Base-by-base conservation (phyloP, 2,888 invertebrate species). In the Acleris cristana region DNA sequence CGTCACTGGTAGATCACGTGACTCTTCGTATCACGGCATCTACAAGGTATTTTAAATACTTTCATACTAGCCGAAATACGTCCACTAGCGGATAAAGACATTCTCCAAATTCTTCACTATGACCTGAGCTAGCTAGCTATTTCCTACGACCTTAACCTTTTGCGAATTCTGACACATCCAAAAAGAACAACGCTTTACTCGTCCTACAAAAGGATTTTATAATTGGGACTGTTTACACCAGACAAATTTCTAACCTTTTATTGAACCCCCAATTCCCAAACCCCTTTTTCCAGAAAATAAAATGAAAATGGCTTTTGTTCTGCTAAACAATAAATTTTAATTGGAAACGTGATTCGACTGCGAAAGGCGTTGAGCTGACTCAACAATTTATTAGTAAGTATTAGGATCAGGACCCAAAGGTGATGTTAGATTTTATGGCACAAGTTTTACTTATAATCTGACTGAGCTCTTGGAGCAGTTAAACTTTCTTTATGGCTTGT, bases 311-410 rank as follows among this genome's bases (percentile, higher is more conserved):
- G 58, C 48, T 63, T 67, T 67, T 63, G 67, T 67, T 67, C 63
- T 67, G 67, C 63, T 44, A 58, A 63, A 67, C 67, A 67, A 67
- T 67, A 67, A 67, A 67, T 67, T 67, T 67, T 67, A 67, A 67
- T 67, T 67, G 67, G 48, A 58, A 54, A 67, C 67, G 67, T 67
- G 67, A 53, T 62, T 26, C 53, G 63, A 57, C 62, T 67, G 21
- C 26, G 62, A 63, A 53, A 40, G 26, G 44, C 34, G 26, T 30
- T 45, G 44, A 14, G 44, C 57, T 55, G 60, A 55, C 19, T 53
- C 52, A 19, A 45, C 21, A 56, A 66, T 66, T 62, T 66, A 62
- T 40, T 14, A 40, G 40, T 40, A 40, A 40, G 40, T 40, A 40
- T 66, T 66, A 66, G 30, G 52, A 62, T 62, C 56, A 34, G 30